Percentiles rank a stretch among this genome's conserved stretches.
Evolutionary conservation across 2,113 vertebrate genomes (phyloP).

Genomic region (Channa maculata): DNA sequence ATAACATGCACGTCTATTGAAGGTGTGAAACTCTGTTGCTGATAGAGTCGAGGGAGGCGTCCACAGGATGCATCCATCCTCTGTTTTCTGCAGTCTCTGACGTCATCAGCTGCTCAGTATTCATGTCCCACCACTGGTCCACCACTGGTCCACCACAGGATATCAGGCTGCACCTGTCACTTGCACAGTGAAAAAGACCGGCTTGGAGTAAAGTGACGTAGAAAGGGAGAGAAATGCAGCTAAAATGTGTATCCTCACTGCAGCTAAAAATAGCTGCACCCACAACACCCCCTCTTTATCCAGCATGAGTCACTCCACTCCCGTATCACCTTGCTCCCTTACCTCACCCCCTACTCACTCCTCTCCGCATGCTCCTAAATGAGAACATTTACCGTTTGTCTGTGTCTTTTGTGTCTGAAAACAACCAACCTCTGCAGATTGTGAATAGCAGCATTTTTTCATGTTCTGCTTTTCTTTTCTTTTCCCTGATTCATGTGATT

Average conservation of each 20-base stretch:
- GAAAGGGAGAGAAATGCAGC: constrained; percentile 57
- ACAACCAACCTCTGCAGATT: background rate
- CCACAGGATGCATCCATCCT: constrained; percentile 9
- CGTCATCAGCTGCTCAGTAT: constrained; percentile 51
- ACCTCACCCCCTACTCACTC: constrained; percentile 35
- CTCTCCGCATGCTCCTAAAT: constrained; percentile 19
- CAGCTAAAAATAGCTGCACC: constrained; percentile 74
- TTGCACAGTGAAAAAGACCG: constrained; percentile 26
- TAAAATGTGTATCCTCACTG: constrained; percentile 60
- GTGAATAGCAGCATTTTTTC: background rate
- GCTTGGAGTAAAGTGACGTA: constrained; percentile 67
- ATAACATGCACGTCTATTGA: constrained; percentile 13
- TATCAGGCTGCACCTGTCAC: constrained; percentile 64
- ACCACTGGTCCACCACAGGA: constrained; percentile 20
- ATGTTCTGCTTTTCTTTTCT: background rate
- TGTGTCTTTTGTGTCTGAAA: constrained; percentile 10
- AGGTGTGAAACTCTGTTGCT: constrained; percentile 1
- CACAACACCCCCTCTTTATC: constrained; percentile 62
- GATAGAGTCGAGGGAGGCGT: constrained; percentile 1
- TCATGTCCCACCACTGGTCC: constrained; percentile 33
- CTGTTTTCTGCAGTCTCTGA: constrained; percentile 38
- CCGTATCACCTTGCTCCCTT: constrained; percentile 38
- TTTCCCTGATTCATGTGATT: background rate
- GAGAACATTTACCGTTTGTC: constrained; percentile 21
- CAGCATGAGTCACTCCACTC: constrained; percentile 69